Conservation (phyloP, 2,797 vertebrate genomes). For the Sternarchorhynchus goeldii region DNA sequence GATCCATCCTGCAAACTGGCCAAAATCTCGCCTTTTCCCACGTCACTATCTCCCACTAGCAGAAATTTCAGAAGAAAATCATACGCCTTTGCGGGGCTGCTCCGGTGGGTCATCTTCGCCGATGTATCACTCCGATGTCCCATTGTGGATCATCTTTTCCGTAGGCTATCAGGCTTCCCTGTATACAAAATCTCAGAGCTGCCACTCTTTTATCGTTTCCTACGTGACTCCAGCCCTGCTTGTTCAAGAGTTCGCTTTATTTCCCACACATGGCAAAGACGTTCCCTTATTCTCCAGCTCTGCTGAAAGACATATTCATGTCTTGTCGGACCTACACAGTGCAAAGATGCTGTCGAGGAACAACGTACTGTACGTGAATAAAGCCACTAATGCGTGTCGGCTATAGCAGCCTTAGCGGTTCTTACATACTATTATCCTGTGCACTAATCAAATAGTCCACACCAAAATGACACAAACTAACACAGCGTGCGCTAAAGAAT, state of each 20-base stretch:
- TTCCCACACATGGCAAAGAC: background rate
- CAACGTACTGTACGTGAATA: conserved; percentile 11
- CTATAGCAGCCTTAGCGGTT: background rate
- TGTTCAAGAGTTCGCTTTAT: background rate
- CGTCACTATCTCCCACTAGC: conserved; percentile 81
- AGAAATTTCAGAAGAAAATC: conserved; percentile 82
- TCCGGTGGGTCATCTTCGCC: conserved; percentile 76
- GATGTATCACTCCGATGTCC: conserved; percentile 59
- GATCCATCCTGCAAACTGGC: conserved; percentile 80
- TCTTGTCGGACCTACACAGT: background rate
- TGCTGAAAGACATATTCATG: conserved; percentile 4
- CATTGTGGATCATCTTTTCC: conserved; percentile 59
- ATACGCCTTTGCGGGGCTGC: conserved; percentile 76
- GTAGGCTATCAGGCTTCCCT: conserved; percentile 18
- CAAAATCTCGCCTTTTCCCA: conserved; percentile 82
- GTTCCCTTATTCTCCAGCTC: background rate
- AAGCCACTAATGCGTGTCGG: conserved; percentile 1
- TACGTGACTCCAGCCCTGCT: background rate
- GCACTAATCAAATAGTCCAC: background rate
- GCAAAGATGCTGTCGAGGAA: conserved; percentile 44
- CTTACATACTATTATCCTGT: background rate
- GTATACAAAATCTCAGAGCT: background rate
- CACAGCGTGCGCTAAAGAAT: background rate
- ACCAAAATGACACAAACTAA: background rate
- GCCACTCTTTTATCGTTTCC: background rate